Base-by-base conservation (phyloP, 2,797 vertebrate species). In the Neosalanx taihuensis region DNA sequence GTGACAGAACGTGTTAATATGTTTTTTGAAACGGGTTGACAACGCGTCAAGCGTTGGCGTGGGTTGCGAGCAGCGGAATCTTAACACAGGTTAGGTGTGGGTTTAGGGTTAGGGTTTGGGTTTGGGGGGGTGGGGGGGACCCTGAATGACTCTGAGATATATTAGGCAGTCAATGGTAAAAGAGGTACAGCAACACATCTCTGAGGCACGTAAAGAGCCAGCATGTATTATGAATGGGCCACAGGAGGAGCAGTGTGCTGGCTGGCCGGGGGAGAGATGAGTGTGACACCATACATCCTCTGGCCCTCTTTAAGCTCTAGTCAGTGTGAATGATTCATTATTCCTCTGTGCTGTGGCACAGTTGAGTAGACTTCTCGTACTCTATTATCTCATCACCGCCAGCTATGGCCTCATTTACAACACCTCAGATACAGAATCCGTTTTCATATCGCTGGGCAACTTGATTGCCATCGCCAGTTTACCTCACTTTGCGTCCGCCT, bases 321-420 rank as follows among this genome's bases (percentile, higher is more conserved):
- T 73, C 63, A 17, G 75, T 58, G 46, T 77, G 72, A 83, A 76
- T 17, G 12, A 75, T 75, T 73, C 37, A 70, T 67, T 67, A 67
- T 61, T 78, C 33, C 35, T 61, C 73, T 76, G 31, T 59, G 17
- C 73, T 76, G 59, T 59, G 10, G 33, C 26, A 15, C 46, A 70
- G 72, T 69, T 46, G 63, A 77, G 58, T 63, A 56, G 65, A 75
- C 79, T 53, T 79, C 30, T 83, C 74, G 64, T 73, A 58, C 69
- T 13, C 1, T 56, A 76, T 88, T 81, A 84, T 82, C 71, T 1
- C 79, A 76, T 81, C 83, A 83, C 56, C 68, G 57, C 62, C 69
- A 78, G 75, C 80, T 68, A 57, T 15, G 3, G 26, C 67, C 53
- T 73, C 59, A 41, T 71, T 81, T 81, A 73, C 59, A 78, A 71